Conservation (phyloP, 2,797 vertebrate species). For the Selene dorsalis region DNA sequence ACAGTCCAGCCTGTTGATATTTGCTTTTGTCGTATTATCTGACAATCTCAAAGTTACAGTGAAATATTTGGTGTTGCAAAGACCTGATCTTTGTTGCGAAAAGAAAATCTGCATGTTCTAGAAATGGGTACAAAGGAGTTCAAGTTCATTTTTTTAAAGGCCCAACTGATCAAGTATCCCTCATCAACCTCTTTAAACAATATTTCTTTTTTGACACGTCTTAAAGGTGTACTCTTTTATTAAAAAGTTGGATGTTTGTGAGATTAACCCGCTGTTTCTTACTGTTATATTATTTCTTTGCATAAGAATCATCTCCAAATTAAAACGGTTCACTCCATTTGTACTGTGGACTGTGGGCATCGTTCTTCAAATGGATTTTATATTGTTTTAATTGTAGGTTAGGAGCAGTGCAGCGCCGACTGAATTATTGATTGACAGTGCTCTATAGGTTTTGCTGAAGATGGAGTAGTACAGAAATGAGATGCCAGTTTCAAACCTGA, state of each 20-base stretch:
- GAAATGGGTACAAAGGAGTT: neutral
- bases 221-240: neutral
- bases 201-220: constrained; percentile 10
- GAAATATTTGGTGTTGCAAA: neutral
- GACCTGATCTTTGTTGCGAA: neutral
- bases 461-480: neutral
- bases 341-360: constrained; percentile 7
- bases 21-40: constrained; percentile 2
- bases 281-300: constrained; percentile 42
- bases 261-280: constrained; percentile 46
- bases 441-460: constrained; percentile 23
- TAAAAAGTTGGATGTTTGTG: neutral
- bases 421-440: constrained; percentile 64
- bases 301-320: constrained; percentile 45
- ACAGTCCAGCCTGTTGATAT: constrained; percentile 10
- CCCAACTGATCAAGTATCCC: neutral
- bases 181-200: neutral
- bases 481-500: constrained; percentile 29
- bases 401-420: constrained; percentile 7
- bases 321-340: constrained; percentile 42
- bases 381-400: constrained; percentile 34
- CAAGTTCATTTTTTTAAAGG: neutral
- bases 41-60: neutral
- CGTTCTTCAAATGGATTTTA: constrained; percentile 21
- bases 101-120: constrained; percentile 2